Evolutionary conservation across 2,113 vertebrate genomes (phyloP), one percentile per base, ranked within the genome.

Genomic region (Rhabdomys dilectus): DNA sequence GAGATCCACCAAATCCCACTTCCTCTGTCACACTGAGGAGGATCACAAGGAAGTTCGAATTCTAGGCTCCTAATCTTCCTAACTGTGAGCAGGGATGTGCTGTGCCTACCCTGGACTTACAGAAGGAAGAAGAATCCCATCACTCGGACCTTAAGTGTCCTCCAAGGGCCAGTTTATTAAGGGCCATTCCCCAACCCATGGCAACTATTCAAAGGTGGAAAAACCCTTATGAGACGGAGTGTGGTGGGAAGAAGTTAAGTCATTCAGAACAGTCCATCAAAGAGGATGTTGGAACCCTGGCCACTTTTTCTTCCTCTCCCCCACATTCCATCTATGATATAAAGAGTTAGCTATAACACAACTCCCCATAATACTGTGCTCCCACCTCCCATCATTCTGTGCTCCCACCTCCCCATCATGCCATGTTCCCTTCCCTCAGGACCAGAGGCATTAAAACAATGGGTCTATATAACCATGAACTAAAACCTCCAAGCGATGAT

Each of bases 271-370:
- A 7, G 62, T 13, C 7, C 42, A 13, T 53, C 34, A 12, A 22
- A 62, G 17, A n/a, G 11, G 21, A 8, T 73, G 12, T 15, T 80
- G 7, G 26, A n/a, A 66, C 13, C 10, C 21, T 31, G 60, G 13
- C 3, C 60, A 45, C 45, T 36, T 72, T 70, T 9, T 56, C 45
- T 53, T 72, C 36, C n/a, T 56, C 19, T 53, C 26, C 73, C 4
- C 24, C 48, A 88, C 13, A 66, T 34, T 21, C 36, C 31, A 36
- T 5, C 64, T 34, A 1, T 48, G 22, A 75, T 53, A 0, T 24
- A 51, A 58, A 10, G 0, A n/a, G 9, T 24, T 45, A 31, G 15
- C 26, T 64, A 8, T 6, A 24, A 1, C 68, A 64, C 0, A 12
- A 11, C 29, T 48, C 10, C 3, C 45, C 22, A 19, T 48, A 12